Evolutionary conservation across 2,797 vertebrate species (phyloP).

Genomic region (Anomalospiza imberbis): DNA sequence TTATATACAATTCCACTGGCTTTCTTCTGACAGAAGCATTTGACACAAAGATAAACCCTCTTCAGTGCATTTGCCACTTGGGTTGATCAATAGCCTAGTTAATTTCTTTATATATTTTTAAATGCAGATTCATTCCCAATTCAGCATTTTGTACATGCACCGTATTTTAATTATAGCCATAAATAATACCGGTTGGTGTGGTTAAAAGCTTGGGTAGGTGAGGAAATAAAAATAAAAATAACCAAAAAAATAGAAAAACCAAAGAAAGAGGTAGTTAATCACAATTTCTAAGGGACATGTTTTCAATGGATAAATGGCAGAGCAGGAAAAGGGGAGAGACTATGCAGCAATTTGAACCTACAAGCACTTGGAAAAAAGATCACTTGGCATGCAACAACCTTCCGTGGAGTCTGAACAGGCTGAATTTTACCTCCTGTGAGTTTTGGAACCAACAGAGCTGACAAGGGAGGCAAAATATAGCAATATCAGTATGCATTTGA

Average conservation of each 20-base stretch:
- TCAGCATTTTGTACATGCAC: not conserved
- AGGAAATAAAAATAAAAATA: fast-evolving
- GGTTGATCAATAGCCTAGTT: not conserved
- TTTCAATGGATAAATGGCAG: not conserved
- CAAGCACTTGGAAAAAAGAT: not conserved
- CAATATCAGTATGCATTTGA: not conserved
- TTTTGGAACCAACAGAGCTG: not conserved
- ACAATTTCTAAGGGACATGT: not conserved
- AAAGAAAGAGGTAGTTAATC: not conserved
- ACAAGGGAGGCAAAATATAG: not conserved
- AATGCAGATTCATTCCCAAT: not conserved
- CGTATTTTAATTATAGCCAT: not conserved
- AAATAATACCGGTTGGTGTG: not conserved
- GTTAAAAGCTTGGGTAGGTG: not conserved
- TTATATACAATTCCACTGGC: not conserved
- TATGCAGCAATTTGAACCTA: not conserved
- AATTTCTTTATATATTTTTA: not conserved
- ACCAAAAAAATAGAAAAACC: not conserved
- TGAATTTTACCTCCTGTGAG: not conserved
- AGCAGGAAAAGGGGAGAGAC: not conserved
- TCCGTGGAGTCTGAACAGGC: not conserved
- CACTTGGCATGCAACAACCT: not conserved
- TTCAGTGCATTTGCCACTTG: not conserved
- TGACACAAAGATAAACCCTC: not conserved
- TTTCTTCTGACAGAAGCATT: not conserved